Evolutionary conservation across 2,888 invertebrate species (phyloP), one percentile per base, ranked within the genome.

Genomic region (Cinara cedri): DNA sequence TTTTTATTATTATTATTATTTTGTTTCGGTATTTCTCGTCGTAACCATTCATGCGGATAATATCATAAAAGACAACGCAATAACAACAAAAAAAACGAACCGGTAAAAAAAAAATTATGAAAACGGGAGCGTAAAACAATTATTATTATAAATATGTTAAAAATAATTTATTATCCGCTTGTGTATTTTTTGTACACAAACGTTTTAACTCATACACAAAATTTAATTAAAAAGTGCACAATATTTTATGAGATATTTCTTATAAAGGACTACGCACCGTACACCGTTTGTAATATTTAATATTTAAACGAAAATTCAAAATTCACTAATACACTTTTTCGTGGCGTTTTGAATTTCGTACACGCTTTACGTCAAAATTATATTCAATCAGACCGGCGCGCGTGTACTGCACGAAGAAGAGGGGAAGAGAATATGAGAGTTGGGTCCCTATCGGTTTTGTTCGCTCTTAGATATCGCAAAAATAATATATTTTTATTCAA

Each of bases 61-160:
- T 72, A 72, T 24, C 55, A 72, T 72, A n/a, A 72, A 57, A 72
- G 55, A 55, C 34, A 10, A n/a, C n/a, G n/a, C n/a, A n/a, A n/a
- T n/a, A n/a, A 8, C 34, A 46, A 46, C 46, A 46, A 8, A 19
- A 19, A 54, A 65, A 57, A 46, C 24, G 3, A 72, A 57, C 24
- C 57, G 57, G 55, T 57, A 24, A 34, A 46, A 57, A 42, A 44
- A 66, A 68, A 68, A 68, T 65, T 21, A 65, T 65, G 44, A 65
- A 70, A 70, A 54, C 51, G 11, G 26, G 14, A 70, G 14, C 19
- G 42, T 10, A 34, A 54, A 54, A 70, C 26, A 70, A 70, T 54
- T 70, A 70, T 62, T 13, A 13, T 62, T 54, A 54, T 34, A 70
- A 21, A 42, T n/a, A n/a, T 66, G n/a, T 70, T 70, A 42, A 70